phyloP scores from a whole-genome alignment of 2,888 invertebrate species.

The Trichogramma evanescens region DNA sequence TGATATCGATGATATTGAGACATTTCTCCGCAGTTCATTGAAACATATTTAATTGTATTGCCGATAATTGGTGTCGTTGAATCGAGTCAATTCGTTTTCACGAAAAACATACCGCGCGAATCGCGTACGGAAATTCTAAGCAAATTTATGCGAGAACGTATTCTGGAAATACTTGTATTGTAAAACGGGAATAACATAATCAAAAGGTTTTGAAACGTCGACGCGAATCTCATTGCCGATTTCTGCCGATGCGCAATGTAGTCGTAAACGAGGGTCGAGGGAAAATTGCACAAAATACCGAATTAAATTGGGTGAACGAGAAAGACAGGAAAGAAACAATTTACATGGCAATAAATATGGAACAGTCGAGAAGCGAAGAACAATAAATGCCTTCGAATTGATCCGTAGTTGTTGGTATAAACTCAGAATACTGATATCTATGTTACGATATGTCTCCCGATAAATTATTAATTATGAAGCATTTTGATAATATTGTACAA shows the following conservation, averaged over 20 bases:
- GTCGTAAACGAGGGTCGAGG: neutral
- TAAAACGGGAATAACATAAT: slow-evolving; percentile 6
- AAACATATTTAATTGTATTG: too few relatives aligned
- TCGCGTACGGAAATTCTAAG: neutral
- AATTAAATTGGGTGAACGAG: neutral
- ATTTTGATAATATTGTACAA: neutral
- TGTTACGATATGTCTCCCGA: neutral
- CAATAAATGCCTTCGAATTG: neutral
- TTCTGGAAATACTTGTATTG: slow-evolving; percentile 5
- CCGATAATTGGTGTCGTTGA: too few relatives aligned
- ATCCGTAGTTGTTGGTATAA: too few relatives aligned
- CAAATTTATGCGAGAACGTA: neutral
- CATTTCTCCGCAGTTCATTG: too few relatives aligned
- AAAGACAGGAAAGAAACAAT: neutral
- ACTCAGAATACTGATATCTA: too few relatives aligned
- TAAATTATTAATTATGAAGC: neutral
- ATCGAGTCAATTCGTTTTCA: slow-evolving; percentile 3
- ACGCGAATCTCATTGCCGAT: neutral
- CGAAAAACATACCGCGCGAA: neutral
- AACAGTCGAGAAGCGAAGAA: neutral
- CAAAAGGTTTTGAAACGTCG: neutral
- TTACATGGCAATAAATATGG: slow-evolving; percentile 3
- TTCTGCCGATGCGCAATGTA: neutral
- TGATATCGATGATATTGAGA: too few relatives aligned
- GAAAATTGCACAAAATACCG: slow-evolving; percentile 1